Percentiles rank a stretch among this genome's conserved stretches.
Evolutionary conservation across 2,113 vertebrate genomes (phyloP).

Genomic region (Urocynchramus pylzowi): DNA sequence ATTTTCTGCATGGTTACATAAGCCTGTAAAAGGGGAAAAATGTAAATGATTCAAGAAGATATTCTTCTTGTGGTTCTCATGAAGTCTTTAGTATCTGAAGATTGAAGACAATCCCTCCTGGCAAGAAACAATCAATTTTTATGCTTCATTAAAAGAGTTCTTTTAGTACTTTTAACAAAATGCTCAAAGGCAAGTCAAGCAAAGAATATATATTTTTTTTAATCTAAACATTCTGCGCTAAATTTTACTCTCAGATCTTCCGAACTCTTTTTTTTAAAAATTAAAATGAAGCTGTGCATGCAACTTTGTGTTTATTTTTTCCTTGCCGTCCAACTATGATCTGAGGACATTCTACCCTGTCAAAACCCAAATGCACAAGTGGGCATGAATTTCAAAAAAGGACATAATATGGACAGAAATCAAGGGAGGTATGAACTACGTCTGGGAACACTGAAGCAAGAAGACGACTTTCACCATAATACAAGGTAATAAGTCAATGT

Average conservation of each 20-base stretch:
- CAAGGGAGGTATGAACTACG: neutral
- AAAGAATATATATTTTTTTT: neutral
- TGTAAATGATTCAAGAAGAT: slow-evolving; percentile 80
- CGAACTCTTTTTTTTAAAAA: neutral
- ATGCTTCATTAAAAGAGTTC: slow-evolving; percentile 72
- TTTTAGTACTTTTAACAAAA: slow-evolving; percentile 69
- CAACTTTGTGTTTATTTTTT: neutral
- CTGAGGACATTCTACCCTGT: neutral
- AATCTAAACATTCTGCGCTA: slow-evolving; percentile 36
- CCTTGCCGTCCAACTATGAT: neutral
- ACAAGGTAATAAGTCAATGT: neutral
- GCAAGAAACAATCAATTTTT: slow-evolving; percentile 77
- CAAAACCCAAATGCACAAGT: neutral
- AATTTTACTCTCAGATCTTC: slow-evolving; percentile 48
- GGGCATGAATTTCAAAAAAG: neutral
- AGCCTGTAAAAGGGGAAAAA: slow-evolving; percentile 71
- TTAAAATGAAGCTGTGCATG: neutral
- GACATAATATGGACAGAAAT: neutral
- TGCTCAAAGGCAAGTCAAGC: slow-evolving; percentile 58
- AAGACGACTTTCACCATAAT: neutral
- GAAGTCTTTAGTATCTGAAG: slow-evolving; percentile 76
- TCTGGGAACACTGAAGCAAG: neutral
- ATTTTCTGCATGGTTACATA: slow-evolving; percentile 84
- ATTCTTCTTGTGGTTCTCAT: slow-evolving; percentile 71
- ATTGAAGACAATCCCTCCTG: slow-evolving; percentile 68